Conservation (phyloP, 2,113 vertebrate genomes). For the Stigmatopora argus region DNA sequence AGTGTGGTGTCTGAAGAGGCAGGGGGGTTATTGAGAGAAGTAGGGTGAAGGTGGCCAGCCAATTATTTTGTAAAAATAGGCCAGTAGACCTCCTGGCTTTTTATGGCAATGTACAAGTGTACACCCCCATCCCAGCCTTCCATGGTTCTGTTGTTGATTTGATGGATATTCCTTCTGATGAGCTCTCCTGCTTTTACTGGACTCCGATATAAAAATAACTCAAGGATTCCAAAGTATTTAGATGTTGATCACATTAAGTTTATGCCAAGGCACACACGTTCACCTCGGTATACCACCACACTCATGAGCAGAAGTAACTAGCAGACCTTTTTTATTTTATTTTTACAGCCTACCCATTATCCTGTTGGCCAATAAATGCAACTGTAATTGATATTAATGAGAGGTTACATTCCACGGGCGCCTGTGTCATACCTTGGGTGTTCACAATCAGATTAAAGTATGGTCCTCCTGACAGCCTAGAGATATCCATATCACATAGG, state of each 20-base stretch:
- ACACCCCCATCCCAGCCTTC: slow-evolving; percentile 32
- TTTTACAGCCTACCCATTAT: slow-evolving; percentile 15
- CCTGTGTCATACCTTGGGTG: slow-evolving; percentile 67
- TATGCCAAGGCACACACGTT: slow-evolving; percentile 13
- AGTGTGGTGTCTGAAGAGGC: slow-evolving; percentile 62
- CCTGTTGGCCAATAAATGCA: slow-evolving; percentile 14
- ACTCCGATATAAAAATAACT: slow-evolving; percentile 35
- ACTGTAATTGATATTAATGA: slow-evolving; percentile 67
- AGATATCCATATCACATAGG: slow-evolving; percentile 69
- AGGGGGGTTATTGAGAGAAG: not conserved
- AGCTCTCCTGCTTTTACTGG: slow-evolving; percentile 51
- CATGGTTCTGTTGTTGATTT: slow-evolving; percentile 44
- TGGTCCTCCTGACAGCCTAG: slow-evolving; percentile 62
- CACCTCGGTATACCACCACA: slow-evolving; percentile 11
- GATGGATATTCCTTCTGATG: slow-evolving; percentile 56
- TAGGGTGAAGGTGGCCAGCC: slow-evolving; percentile 52
- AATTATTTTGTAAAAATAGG: slow-evolving; percentile 70
- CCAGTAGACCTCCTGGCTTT: slow-evolving; percentile 54
- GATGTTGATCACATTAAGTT: not conserved
- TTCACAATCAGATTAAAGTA: slow-evolving; percentile 69
- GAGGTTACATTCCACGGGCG: slow-evolving; percentile 68
- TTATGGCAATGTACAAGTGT: slow-evolving; percentile 57
- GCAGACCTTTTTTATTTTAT: slow-evolving; percentile 12
- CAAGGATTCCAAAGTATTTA: slow-evolving; percentile 15
- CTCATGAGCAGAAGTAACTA: slow-evolving; percentile 10